Evolutionary conservation across 2,888 invertebrate species (phyloP).

Genomic region (Drosophila neotestacea): DNA sequence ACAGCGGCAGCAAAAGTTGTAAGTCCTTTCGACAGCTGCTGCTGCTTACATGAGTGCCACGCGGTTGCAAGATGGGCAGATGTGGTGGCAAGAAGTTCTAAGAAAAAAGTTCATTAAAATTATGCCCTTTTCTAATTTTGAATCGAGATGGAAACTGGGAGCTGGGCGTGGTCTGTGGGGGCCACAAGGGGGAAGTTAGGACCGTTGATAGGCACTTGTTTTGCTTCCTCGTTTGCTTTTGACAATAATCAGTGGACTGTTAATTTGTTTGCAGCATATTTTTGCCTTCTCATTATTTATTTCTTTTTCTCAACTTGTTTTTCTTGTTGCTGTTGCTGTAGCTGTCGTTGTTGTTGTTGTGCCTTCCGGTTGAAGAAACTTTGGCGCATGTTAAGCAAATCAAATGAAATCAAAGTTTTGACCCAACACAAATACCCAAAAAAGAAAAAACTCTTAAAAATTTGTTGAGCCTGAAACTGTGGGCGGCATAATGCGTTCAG

Average conservation of each 20-base stretch:
- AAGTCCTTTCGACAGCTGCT: slow-evolving; percentile 79
- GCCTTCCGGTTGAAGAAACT: slow-evolving; percentile 81
- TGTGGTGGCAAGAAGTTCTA: slow-evolving; percentile 37
- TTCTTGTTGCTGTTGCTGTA: no score
- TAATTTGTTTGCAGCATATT: slow-evolving; percentile 75
- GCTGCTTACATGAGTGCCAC: slow-evolving; percentile 62
- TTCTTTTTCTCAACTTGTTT: slow-evolving; percentile 33
- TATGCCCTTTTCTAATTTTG: slow-evolving; percentile 80
- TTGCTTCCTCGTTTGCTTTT: slow-evolving; percentile 71
- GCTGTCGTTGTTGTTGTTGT: slow-evolving; percentile 36
- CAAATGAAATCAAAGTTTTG: slow-evolving; percentile 77
- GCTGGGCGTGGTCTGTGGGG: slow-evolving; percentile 1
- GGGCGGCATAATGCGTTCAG: slow-evolving; percentile 12
- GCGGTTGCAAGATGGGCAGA: slow-evolving; percentile 26
- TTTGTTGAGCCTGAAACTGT: slow-evolving; percentile 14
- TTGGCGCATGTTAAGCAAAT: slow-evolving; percentile 70
- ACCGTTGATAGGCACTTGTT: slow-evolving; percentile 71
- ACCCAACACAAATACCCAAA: slow-evolving; percentile 26
- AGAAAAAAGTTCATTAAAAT: slow-evolving; percentile 81
- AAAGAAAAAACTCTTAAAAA: slow-evolving; percentile 18
- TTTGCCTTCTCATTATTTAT: slow-evolving; percentile 45
- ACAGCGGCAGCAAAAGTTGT: slow-evolving; percentile 62
- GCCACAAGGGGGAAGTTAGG: slow-evolving; percentile 3
- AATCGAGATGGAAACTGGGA: slow-evolving; percentile 40
- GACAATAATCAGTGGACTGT: slow-evolving; percentile 83